These are phyloP conservation scores for Lasiurus borealis DNA, from an alignment of 2,113 vertebrate genomes.

Conservation along the genomic window DNA sequence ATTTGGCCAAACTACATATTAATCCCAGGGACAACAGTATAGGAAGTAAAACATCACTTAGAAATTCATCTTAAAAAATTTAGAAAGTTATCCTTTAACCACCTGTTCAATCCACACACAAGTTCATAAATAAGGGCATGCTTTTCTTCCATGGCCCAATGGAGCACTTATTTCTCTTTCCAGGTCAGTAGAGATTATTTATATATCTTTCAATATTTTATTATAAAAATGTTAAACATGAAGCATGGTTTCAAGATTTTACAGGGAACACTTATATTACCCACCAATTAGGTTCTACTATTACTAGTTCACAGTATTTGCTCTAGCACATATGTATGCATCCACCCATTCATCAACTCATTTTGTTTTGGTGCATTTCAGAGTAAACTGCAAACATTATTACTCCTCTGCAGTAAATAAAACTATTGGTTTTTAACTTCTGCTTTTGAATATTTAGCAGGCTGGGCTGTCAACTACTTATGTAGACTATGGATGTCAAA, in stretches of 20 bases:
- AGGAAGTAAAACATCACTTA: slow-evolving; percentile 49
- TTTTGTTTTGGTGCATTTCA: neutral
- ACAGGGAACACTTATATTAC: neutral
- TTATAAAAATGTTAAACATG: slow-evolving; percentile 7
- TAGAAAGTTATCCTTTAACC: neutral
- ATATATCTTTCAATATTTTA: neutral
- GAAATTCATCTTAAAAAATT: slow-evolving; percentile 1
- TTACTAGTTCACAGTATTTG: neutral
- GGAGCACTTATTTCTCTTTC: slow-evolving; percentile 28
- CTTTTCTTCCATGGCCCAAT: slow-evolving; percentile 20
- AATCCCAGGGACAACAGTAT: slow-evolving; percentile 25
- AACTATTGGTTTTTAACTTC: neutral
- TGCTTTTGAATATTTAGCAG: neutral
- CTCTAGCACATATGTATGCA: neutral
- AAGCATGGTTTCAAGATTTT: slow-evolving; percentile 9
- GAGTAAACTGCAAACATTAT: neutral
- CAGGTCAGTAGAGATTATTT: neutral
- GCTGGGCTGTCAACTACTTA: neutral
- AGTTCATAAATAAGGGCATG: neutral
- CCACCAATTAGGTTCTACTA: neutral
- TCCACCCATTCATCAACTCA: neutral
- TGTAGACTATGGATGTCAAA: neutral
- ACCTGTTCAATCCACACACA: neutral
- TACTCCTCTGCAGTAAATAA: neutral
- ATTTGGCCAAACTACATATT: neutral